A percentile compares a stretch with the other conserved stretches of the same genome.
phyloP scores from a whole-genome alignment of 2,888 invertebrate species.

The Rhodophaea formosa region DNA sequence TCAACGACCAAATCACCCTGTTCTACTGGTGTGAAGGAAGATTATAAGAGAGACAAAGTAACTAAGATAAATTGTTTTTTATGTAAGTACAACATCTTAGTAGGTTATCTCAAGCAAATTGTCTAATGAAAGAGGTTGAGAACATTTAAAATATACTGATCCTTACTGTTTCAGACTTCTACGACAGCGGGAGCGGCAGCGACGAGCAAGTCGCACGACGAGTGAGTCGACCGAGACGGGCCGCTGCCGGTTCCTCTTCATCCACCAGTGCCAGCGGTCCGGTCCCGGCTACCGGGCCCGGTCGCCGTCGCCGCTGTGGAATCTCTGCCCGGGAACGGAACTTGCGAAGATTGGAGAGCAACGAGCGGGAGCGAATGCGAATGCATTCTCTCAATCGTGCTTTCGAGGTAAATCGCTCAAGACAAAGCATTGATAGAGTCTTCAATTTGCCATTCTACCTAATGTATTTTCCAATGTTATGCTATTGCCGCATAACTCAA shows the following conservation, averaged over 20 bases:
- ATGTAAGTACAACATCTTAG: no score
- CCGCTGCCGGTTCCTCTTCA: conserved; percentile 55
- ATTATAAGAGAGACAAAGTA: no score
- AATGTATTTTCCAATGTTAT: no score
- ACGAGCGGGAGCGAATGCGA: conserved; percentile 94
- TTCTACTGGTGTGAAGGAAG: no score
- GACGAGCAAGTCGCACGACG: conserved; percentile 57
- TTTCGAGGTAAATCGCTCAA: conserved; percentile 84
- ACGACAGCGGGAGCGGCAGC: conserved; percentile 67
- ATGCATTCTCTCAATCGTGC: conserved; percentile 96
- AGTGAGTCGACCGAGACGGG: conserved; percentile 52
- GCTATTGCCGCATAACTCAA: no score
- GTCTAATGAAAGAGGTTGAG: no score
- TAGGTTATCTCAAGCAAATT: no score
- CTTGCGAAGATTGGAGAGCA: conserved; percentile 92
- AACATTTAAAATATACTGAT: no score
- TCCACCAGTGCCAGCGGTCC: conserved; percentile 46
- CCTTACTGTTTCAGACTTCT: conserved; percentile 54
- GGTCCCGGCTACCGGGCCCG: conserved; percentile 39
- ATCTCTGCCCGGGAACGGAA: conserved; percentile 92
- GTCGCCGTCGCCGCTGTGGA: conserved; percentile 86
- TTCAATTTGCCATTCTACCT: no score
- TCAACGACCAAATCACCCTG: no score
- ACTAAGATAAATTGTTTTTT: no score
- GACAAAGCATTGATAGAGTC: no score